These are phyloP conservation scores for Castor canadensis DNA, from an alignment of 2,113 vertebrate genomes.

Conservation along the genomic window DNA sequence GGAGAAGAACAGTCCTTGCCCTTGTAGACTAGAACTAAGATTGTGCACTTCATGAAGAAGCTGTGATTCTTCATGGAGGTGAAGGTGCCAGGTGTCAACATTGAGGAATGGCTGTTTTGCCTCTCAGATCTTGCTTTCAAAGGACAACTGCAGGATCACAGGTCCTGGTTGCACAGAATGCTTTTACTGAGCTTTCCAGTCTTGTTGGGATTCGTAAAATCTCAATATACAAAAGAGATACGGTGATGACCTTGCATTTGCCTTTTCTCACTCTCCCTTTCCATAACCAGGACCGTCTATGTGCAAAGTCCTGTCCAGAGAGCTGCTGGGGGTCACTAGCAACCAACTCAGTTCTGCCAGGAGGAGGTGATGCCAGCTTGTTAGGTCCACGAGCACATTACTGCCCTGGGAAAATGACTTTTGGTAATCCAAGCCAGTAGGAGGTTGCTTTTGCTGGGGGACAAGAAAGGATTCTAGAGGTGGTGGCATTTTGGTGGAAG, in stretches of 20 bases:
- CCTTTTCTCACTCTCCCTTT: rapidly evolving
- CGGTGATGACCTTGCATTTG: rapidly evolving
- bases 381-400: rapidly evolving
- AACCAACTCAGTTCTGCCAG: no score
- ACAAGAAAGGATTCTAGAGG: not conserved
- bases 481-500: not conserved
- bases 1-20: no score
- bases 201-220: not conserved
- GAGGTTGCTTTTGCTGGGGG: not conserved
- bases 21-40: no score
- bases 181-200: not conserved
- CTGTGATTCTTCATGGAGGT: no score
- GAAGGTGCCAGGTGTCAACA: no score
- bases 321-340: rapidly evolving
- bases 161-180: not conserved
- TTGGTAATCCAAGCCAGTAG: not conserved
- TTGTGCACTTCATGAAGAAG: no score
- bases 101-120: not conserved
- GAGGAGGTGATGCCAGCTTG: rapidly evolving
- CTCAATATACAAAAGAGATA: no score
- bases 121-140: not conserved
- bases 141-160: not conserved
- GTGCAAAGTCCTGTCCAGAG: rapidly evolving
- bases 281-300: not conserved
- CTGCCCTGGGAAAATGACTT: rapidly evolving